Evolutionary conservation across 2,797 vertebrate species (phyloP).

Genomic region (Megalops cyprinoides): DNA sequence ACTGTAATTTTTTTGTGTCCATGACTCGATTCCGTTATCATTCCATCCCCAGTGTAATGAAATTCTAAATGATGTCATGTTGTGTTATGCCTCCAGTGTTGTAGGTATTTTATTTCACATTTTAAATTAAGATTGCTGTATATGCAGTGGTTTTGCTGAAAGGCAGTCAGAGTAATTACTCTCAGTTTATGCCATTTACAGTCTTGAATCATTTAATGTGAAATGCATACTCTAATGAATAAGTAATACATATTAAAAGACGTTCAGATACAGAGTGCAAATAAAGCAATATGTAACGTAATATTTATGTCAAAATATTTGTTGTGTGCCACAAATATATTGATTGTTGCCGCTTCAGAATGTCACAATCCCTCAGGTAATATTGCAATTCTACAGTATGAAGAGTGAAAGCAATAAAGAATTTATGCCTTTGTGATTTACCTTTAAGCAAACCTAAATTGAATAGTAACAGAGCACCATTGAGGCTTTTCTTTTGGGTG

Average conservation of each 20-base stretch:
- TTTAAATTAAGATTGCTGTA: conserved; percentile 66
- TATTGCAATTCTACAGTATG: too few species aligned
- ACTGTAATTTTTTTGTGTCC: conserved; percentile 63
- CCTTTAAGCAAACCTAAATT: conserved; percentile 21
- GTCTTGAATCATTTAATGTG: neutral
- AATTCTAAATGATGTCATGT: conserved; percentile 52
- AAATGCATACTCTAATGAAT: conserved; percentile 14
- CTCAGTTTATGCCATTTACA: neutral
- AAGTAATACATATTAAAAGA: neutral
- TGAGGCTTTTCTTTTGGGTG: neutral
- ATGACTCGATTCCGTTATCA: conserved; percentile 62
- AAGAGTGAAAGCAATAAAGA: neutral
- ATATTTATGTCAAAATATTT: neutral
- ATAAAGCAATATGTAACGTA: neutral
- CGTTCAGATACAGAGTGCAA: neutral
- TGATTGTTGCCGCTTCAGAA: neutral
- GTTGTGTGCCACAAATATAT: neutral
- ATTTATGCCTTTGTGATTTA: conserved; percentile 11
- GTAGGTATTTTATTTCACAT: conserved; percentile 60
- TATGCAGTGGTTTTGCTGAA: conserved; percentile 27
- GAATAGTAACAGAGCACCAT: neutral
- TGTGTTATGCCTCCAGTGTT: conserved; percentile 52
- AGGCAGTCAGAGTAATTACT: conserved; percentile 4
- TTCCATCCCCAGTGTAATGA: conserved; percentile 58
- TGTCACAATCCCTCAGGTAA: neutral